These are phyloP conservation scores for Leucopsar rothschildi DNA, from an alignment of 2,113 vertebrate species.

Conservation along the genomic window DNA sequence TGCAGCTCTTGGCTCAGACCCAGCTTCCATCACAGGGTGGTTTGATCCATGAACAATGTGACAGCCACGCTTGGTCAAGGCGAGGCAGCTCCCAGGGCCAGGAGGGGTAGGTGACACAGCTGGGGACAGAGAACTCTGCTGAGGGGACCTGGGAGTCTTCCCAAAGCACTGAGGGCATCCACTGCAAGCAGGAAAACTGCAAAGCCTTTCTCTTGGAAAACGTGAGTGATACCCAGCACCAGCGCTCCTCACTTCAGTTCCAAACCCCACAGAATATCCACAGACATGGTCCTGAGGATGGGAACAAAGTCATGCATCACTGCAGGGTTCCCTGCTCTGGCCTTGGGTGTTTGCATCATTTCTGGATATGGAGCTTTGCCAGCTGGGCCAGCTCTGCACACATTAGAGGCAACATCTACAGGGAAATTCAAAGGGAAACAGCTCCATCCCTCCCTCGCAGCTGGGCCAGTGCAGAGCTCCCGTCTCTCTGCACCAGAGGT, in stretches of 20 bases:
- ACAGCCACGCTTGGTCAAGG: rapidly evolving
- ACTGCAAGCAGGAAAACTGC: neutral
- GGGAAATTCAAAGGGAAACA: neutral
- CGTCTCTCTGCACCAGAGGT: rapidly evolving
- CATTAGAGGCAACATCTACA: neutral
- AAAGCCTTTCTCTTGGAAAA: neutral
- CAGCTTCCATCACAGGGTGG: neutral
- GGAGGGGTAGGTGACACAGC: neutral
- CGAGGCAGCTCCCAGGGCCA: neutral
- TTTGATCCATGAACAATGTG: neutral
- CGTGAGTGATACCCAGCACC: rapidly evolving
- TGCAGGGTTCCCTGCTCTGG: neutral
- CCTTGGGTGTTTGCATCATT: neutral
- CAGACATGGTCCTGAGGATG: neutral
- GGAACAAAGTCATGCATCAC: neutral
- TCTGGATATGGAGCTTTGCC: neutral
- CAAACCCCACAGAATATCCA: neutral
- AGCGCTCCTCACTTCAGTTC: neutral
- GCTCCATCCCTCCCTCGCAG: neutral
- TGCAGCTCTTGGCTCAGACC: neutral
- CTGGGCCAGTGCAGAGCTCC: neutral
- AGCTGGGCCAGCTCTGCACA: neutral
- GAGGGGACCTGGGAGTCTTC: neutral
- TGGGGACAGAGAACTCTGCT: neutral
- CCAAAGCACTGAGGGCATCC: neutral